Base-by-base conservation (phyloP, 2,888 invertebrate species). In the Calameuta pallipes region DNA sequence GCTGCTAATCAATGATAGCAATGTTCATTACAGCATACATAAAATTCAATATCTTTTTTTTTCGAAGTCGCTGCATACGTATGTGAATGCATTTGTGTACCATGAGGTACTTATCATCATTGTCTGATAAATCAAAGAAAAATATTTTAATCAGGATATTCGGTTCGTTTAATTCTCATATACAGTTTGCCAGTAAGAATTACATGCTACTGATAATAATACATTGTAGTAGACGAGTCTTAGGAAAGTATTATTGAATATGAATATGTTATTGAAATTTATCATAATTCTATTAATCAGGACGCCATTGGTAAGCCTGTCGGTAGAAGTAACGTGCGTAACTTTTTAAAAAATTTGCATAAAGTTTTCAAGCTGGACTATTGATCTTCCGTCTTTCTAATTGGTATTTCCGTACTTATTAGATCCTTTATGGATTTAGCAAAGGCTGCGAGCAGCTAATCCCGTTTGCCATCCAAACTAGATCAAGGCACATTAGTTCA, bases 401-500 rank as follows among this genome's bases (percentile, higher is more conserved):
- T 33, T 71, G 11, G 13, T 9, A 31, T 33, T 71, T 31, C 71
- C 2, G 9, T 71, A 3, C 12, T 31, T 71, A 15, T 11, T 15
- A 33, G 3, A 70, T 71, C 31, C 71, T 4, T 12, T 33, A 71
- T 31, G 12, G 2, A 71, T 33, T 71, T 71, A 15, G 71, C 71
- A 13, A 31, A 34, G 13, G 71, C 71, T 71, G 12, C 71, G 31
- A 12, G 71, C 71, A 34, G 31, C 33, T 31, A 34, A 34, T 71
- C 31, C 71, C 31, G 31, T 71, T 71, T 71, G 34, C 1, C 0
- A 23, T 34, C 31, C 9, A 71, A 71, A 71, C 34, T 71, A 34
- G 71, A 71, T 31, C 71, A 71, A 71, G 71, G 71, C 34, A 33
- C 71, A 23, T 13, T 23, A 31, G 71, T 71, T 71, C 71, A 34